Evolutionary conservation across 2,888 invertebrate species (phyloP), one percentile per base, ranked within the genome.

Genomic region (Priocnemis perturbator): DNA sequence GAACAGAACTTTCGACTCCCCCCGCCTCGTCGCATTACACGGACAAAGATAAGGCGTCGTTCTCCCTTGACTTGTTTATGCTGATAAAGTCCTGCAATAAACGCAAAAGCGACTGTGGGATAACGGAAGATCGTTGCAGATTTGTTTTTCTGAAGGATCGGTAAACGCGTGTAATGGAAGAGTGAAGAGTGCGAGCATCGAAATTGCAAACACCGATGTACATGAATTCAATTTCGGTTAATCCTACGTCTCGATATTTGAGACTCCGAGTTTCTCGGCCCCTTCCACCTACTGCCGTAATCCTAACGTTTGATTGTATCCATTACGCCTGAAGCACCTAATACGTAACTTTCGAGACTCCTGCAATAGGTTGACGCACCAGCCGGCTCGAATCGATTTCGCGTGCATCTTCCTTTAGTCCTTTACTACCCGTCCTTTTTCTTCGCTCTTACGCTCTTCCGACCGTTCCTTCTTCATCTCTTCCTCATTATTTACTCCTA

Each of bases 231-330:
- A 37, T 37, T 37, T 37, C 37, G 37, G 37, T 37, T 37, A 37
- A 37, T 37, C 1, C 37, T 11, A 11, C 4, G 11, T 37, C 11
- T 37, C 37, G 37, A 37, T 37, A 37, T 37, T 37, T 37, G 37
- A 37, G 7, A 2, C 26, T 37, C 48, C 52, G 58, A 60, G 11
- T 47, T 37, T 48, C 21, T 26, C 60, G 48, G 15, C 44, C 20
- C 23, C 5, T 48, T 64, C 55, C 50, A 57, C 60, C 60, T 62
- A 3, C 50, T 11, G 71, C 81, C 76, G 81, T 83, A 85, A 84
- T 83, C 80, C 79, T 81, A 78, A 82, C 81, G 77, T 84, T 85
- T 84, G 85, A 86, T 86, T 83, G 81, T 80, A 73, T 74, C 83
- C 77, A 84, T 84, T 86, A 82, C 79, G 73, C 75, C 69, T 71